These are phyloP conservation scores for Coracopsis vasa DNA, from an alignment of 2,113 vertebrate genomes.

Conservation along the genomic window DNA sequence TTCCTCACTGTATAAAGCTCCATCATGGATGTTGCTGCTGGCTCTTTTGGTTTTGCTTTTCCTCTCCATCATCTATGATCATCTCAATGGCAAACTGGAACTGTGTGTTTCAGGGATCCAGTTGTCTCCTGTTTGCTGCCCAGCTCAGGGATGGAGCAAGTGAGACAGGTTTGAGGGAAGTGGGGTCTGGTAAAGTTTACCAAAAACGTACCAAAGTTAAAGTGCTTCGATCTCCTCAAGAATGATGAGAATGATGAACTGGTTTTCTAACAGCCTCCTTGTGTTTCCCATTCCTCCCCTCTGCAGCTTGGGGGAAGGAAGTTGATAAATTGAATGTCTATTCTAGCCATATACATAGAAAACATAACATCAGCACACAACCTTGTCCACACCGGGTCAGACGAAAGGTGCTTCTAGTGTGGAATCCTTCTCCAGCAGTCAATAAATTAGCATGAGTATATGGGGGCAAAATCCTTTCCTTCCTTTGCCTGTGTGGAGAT, in stretches of 20 bases:
- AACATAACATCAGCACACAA: neutral
- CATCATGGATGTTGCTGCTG: neutral
- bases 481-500: neutral
- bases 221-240: neutral
- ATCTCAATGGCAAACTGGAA: neutral
- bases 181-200: neutral
- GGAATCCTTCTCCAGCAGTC: neutral
- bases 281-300: neutral
- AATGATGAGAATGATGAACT: neutral
- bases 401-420: neutral
- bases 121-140: neutral
- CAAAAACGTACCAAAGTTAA: neutral
- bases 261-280: neutral
- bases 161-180: neutral
- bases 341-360: neutral
- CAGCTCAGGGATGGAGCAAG: neutral
- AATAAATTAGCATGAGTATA: neutral
- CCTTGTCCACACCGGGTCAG: neutral
- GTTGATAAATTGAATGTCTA: neutral
- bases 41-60: neutral
- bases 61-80: neutral
- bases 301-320: neutral
- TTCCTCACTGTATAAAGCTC: neutral
- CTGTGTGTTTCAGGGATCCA: neutral
- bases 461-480: neutral